These are phyloP conservation scores for Pelagia noctiluca DNA, from an alignment of 30 jellyfish, hydroid and myxozoan species.

Conservation along the genomic window DNA sequence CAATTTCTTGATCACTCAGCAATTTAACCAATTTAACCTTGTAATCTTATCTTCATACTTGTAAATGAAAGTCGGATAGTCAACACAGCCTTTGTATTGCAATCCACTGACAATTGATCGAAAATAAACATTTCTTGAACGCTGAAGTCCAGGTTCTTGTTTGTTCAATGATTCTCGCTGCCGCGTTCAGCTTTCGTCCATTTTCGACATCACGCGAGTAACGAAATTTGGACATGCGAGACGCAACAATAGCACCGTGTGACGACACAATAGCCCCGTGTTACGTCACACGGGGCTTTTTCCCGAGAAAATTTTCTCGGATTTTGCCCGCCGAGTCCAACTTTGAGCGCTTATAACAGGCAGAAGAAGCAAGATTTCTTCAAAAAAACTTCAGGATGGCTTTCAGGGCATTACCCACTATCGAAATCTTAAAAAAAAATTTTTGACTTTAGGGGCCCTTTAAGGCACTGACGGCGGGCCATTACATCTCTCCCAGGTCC, in stretches of 20 bases:
- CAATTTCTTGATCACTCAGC: constrained; percentile 2
- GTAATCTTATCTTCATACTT: neutral
- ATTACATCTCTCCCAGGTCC: too few species aligned
- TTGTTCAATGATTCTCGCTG: too few species aligned
- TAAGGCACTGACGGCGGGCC: too few species aligned
- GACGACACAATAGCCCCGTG: neutral
- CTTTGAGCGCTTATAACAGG: neutral
- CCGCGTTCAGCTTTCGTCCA: too few species aligned
- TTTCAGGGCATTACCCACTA: neutral
- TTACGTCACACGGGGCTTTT: constrained; percentile 3
- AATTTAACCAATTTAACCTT: neutral
- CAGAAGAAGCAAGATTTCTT: neutral
- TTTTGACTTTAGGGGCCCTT: constrained; percentile 2
- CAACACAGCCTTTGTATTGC: neutral
- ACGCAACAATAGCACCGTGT: too few species aligned
- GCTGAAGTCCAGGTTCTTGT: too few species aligned
- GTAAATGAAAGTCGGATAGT: neutral
- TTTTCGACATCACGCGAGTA: too few species aligned
- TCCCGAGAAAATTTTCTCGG: neutral
- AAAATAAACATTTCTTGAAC: too few species aligned
- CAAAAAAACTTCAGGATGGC: neutral
- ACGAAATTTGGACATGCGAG: too few species aligned
- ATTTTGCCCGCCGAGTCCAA: too few species aligned
- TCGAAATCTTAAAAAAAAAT: neutral
- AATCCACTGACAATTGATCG: too few species aligned